phyloP scores from a whole-genome alignment of 2,113 vertebrate genomes.

The Dissostichus mawsoni region DNA sequence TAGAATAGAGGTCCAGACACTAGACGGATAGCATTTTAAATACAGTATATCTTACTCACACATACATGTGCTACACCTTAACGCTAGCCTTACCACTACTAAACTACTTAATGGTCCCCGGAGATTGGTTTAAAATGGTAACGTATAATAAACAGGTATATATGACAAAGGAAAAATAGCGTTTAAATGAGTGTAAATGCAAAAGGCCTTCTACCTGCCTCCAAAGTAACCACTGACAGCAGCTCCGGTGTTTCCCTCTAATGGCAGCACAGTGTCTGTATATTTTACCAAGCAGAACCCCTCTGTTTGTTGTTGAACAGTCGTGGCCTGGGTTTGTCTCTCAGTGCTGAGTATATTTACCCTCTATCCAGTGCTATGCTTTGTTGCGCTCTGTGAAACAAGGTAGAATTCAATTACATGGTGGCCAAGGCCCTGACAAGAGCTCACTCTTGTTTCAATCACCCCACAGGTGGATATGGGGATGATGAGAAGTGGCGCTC shows the following conservation, averaged over 20 bases:
- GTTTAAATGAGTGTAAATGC: too few relatives aligned
- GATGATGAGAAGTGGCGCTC: constrained; percentile 52
- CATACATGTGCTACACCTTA: too few relatives aligned
- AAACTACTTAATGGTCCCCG: too few relatives aligned
- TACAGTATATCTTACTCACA: too few relatives aligned
- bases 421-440: constrained; percentile 71
- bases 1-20: too few relatives aligned
- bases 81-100: too few relatives aligned
- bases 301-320: constrained; percentile 52
- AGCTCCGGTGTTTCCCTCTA: constrained; percentile 15
- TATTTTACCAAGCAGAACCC: constrained; percentile 16
- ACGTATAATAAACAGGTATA: too few relatives aligned
- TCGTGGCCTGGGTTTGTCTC: constrained; percentile 47
- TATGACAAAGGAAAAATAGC: too few relatives aligned
- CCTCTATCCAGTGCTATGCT: constrained; percentile 66
- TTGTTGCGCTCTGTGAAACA: constrained; percentile 76
- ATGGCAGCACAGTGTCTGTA: constrained; percentile 12
- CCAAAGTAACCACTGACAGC: constrained; percentile 6
- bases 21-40: too few relatives aligned
- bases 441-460: constrained; percentile 80
- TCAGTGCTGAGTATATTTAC: constrained; percentile 71
- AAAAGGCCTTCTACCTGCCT: neutral
- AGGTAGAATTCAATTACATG: constrained; percentile 82
- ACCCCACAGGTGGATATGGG: constrained; percentile 69
- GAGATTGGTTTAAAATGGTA: too few relatives aligned